These are phyloP conservation scores for Palloptera scutellata DNA, from an alignment of 2,888 invertebrate species.

Conservation along the genomic window DNA sequence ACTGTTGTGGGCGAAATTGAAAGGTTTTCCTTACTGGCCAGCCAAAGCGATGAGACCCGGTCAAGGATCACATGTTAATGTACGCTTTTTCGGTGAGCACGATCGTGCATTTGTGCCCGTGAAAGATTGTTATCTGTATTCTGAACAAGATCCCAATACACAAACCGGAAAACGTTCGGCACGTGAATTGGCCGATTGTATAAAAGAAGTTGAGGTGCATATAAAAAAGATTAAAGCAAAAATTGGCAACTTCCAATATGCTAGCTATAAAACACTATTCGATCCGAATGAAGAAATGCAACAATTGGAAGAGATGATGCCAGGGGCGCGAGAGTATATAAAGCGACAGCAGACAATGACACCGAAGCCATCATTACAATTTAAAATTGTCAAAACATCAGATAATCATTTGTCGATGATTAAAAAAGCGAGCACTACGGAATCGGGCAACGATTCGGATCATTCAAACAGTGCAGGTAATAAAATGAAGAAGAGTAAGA, in stretches of 20 bases:
- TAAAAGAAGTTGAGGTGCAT: slow-evolving; percentile 79
- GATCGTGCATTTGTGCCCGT: slow-evolving; percentile 91
- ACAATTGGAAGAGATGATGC: slow-evolving; percentile 74
- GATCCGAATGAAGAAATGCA: slow-evolving; percentile 70
- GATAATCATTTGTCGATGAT: slow-evolving; percentile 62
- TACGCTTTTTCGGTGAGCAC: slow-evolving; percentile 94
- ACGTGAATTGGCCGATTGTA: slow-evolving; percentile 68
- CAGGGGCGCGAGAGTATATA: slow-evolving; percentile 59
- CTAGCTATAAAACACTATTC: slow-evolving; percentile 74
- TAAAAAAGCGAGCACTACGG: slow-evolving; percentile 52
- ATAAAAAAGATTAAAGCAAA: slow-evolving; percentile 75
- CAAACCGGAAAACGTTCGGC: slow-evolving; percentile 61
- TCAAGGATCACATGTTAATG: slow-evolving; percentile 78
- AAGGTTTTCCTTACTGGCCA: slow-evolving; percentile 97
- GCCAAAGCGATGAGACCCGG: slow-evolving; percentile 86
- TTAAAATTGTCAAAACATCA: slow-evolving; percentile 63
- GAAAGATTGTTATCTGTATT: slow-evolving; percentile 84
- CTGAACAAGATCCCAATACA: slow-evolving; percentile 75
- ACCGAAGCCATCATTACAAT: slow-evolving; percentile 60
- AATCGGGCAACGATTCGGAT: slow-evolving; percentile 57
- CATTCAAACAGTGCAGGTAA: slow-evolving; percentile 48
- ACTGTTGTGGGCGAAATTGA: slow-evolving; percentile 94
- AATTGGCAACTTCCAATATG: slow-evolving; percentile 78
- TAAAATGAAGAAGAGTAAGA: slow-evolving; percentile 11
- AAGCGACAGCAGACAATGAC: slow-evolving; percentile 48